Conservation (phyloP, 2,888 invertebrate species). For the Silvanus unidentatus region DNA sequence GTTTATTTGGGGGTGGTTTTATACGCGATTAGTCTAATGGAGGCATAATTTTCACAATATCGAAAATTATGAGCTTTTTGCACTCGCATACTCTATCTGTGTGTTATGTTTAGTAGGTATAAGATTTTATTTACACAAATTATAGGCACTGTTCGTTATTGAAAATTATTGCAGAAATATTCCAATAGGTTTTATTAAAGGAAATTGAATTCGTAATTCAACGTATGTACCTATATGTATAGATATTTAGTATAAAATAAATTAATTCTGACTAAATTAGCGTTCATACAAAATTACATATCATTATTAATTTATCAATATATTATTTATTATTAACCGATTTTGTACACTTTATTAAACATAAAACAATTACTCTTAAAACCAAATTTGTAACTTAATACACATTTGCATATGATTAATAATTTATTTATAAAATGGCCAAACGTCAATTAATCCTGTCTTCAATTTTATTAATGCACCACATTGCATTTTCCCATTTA, state of each 20-base stretch:
- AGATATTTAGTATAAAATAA: neutral
- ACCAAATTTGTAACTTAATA: neutral
- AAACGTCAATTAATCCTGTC: no score
- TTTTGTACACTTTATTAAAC: constrained; percentile 1
- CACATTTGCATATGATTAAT: neutral
- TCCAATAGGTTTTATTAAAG: neutral
- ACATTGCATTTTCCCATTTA: constrained; percentile 17
- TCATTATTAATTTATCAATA: neutral
- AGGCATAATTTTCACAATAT: no score
- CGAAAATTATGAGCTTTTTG: no score
- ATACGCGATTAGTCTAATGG: no score
- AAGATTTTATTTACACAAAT: no score
- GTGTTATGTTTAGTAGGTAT: no score
- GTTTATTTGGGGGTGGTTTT: no score
- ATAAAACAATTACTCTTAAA: constrained; percentile 1
- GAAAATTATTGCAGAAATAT: no score
- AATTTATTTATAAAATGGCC: neutral
- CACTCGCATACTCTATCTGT: no score
- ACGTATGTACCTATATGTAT: no score
- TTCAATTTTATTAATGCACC: no score
- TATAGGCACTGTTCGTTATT: no score
- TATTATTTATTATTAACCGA: constrained; percentile 1
- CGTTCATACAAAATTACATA: neutral
- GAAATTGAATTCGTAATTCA: neutral
- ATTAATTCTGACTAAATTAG: neutral